A percentile compares a stretch with the other conserved stretches of the same genome.
Evolutionary conservation across 1,140 invertebrate species (phyloP).

Genomic region (Sarcophaga bullata): DNA sequence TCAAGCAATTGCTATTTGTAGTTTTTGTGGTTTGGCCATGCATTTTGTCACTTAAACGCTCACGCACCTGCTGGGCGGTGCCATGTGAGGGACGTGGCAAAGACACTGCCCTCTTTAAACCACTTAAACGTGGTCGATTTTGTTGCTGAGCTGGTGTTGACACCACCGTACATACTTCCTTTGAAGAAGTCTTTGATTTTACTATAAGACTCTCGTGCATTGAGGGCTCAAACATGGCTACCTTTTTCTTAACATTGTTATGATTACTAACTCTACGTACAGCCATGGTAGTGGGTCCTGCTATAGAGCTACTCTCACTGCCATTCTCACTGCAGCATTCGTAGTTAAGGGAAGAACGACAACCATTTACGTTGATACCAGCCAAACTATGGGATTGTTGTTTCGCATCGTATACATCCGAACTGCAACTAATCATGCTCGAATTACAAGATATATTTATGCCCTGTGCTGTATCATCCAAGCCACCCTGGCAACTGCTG

Average conservation of each 20-base stretch:
- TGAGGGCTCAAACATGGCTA: constrained; percentile 58
- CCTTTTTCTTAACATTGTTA: constrained; percentile 59
- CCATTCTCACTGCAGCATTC: constrained; percentile 76
- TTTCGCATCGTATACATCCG: constrained; percentile 69
- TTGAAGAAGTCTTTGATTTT: constrained; percentile 47
- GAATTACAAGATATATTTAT: constrained; percentile 74
- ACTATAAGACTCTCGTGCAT: constrained; percentile 26
- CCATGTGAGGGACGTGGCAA: constrained; percentile 67
- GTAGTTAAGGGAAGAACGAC: constrained; percentile 56
- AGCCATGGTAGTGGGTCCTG: constrained; percentile 63
- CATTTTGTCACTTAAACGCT: constrained; percentile 45
- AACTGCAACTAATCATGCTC: constrained; percentile 79
- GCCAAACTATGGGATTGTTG: constrained; percentile 19
- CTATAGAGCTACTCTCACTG: constrained; percentile 78
- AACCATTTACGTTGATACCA: constrained; percentile 52
- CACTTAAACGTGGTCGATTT: constrained; percentile 50
- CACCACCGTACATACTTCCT: constrained; percentile 48
- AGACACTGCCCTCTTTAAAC: constrained; percentile 68
- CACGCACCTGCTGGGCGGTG: constrained; percentile 67
- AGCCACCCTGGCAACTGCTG: constrained; percentile 71
- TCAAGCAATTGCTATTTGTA: constrained; percentile 44
- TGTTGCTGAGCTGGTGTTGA: constrained; percentile 65
- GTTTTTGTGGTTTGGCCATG: constrained; percentile 57
- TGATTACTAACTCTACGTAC: constrained; percentile 45
- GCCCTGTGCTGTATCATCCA: constrained; percentile 64